Base-by-base conservation (phyloP, 2,888 invertebrate genomes). In the Cyclophora albipunctata region DNA sequence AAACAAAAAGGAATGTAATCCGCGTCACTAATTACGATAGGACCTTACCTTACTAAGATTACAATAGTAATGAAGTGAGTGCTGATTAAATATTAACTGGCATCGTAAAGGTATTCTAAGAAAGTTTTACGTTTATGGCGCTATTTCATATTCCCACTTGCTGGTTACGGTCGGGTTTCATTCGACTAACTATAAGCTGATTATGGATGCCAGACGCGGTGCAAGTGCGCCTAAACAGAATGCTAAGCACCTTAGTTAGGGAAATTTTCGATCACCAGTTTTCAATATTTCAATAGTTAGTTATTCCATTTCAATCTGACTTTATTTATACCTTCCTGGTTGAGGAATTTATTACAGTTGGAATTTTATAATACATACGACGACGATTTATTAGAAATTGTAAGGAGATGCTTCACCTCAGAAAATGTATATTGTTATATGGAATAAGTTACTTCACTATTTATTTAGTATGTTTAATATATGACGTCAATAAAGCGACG, bases 61-160 rank as follows among this genome's bases (percentile, higher is more conserved):
- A 37, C 37, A 37, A 37, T 37, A 2, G 37, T 37, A 52, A 53
- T 54, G 48, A 50, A 55, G 50, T 53, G 54, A 55, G 50, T 53
- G 54, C 54, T 51, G 45, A 55, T 57, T 52, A 51, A 54, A 56
- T 52, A 57, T 49, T 47, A 60, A 55, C 51, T 49, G 53, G 50
- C 51, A 54, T 56, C 57, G 58, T 61, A 58, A 60, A 61, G 58
- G 57, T 61, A 59, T 69, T 71, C 64, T 54, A 48, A 64, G 64
- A 64, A 64, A 61, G 59, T 52, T 62, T 59, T 61, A 61, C 57
- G 63, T 67, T 66, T 67, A 73, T 63, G 65, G 69, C 59, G 63
- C 67, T 63, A 72, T 71, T 74, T 73, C 66, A 70, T 68, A 64
- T 70, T 69, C 65, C 57, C 60, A 66, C 63, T 64, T 58, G 62